These are phyloP conservation scores for Campodea augens DNA, from an alignment of 1,140 invertebrate species.

Conservation along the genomic window DNA sequence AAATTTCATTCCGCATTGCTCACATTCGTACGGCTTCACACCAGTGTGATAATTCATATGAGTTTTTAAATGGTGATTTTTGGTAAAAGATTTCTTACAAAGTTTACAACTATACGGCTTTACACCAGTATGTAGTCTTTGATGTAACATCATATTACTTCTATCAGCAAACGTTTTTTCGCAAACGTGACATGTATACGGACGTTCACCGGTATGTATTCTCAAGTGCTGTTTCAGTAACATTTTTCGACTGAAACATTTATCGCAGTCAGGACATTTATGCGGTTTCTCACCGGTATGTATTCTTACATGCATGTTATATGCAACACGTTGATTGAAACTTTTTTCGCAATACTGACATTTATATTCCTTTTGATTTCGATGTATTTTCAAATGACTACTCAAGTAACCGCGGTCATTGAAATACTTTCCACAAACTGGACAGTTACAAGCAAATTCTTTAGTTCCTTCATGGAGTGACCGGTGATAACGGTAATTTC, in stretches of 20 bases:
- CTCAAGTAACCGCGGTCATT: slow-evolving; percentile 56
- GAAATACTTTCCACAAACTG: slow-evolving; percentile 54
- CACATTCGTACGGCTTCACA: slow-evolving; percentile 51
- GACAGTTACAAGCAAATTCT: slow-evolving; percentile 51
- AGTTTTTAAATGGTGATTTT: slow-evolving; percentile 45
- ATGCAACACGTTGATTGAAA: slow-evolving; percentile 60
- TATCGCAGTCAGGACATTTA: background rate
- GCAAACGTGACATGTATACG: slow-evolving; percentile 29
- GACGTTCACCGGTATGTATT: slow-evolving; percentile 28
- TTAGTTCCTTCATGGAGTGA: slow-evolving; percentile 50
- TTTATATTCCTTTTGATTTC: slow-evolving; percentile 42
- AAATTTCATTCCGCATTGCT: slow-evolving; percentile 47
- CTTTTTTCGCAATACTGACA: slow-evolving; percentile 51
- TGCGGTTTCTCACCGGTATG: slow-evolving; percentile 32
- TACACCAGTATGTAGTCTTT: slow-evolving; percentile 34
- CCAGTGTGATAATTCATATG: slow-evolving; percentile 65
- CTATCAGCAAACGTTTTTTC: slow-evolving; percentile 31
- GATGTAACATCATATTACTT: slow-evolving; percentile 29
- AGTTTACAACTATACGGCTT: slow-evolving; percentile 29
- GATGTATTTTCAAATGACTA: slow-evolving; percentile 59
- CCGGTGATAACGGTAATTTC: slow-evolving; percentile 49
- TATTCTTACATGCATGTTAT: slow-evolving; percentile 61
- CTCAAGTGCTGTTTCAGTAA: slow-evolving; percentile 7
- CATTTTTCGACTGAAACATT: background rate
- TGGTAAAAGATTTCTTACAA: slow-evolving; percentile 32